These are phyloP conservation scores for Urechis unicinctus DNA, from an alignment of 2,888 invertebrate genomes.

Conservation along the genomic window DNA sequence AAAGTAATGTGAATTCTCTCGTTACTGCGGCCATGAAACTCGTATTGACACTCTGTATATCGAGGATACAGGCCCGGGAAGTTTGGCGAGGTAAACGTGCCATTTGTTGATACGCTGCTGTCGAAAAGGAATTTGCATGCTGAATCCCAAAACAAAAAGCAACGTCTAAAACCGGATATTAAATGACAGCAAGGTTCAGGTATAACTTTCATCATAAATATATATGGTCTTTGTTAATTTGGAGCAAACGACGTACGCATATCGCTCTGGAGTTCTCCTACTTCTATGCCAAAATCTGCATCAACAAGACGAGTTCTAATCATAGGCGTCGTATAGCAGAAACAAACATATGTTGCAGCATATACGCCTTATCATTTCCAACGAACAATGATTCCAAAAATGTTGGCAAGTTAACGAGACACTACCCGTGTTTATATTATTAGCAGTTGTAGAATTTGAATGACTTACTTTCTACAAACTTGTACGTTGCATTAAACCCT, in stretches of 20 bases:
- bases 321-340: too few relatives aligned
- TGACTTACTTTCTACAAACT: slow-evolving; percentile 82
- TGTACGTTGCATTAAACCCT: slow-evolving; percentile 82
- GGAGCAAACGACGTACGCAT: slow-evolving; percentile 31
- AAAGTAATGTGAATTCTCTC: slow-evolving; percentile 81
- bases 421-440: not conserved
- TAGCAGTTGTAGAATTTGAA: too few relatives aligned
- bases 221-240: not conserved
- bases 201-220: not conserved
- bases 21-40: slow-evolving; percentile 73
- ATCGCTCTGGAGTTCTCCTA: slow-evolving; percentile 62
- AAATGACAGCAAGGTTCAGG: too few relatives aligned
- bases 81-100: slow-evolving; percentile 76
- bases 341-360: too few relatives aligned
- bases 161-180: too few relatives aligned
- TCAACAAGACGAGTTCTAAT: too few relatives aligned
- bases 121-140: slow-evolving; percentile 63
- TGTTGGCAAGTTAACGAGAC: not conserved
- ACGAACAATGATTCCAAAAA: not conserved
- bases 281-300: slow-evolving; percentile 81
- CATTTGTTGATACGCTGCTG: slow-evolving; percentile 48
- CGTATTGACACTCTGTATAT: slow-evolving; percentile 77
- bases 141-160: not conserved
- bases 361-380: too few relatives aligned
- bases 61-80: slow-evolving; percentile 77